phyloP scores from a whole-genome alignment of 1,140 invertebrate species.

The Drosophila lini region DNA sequence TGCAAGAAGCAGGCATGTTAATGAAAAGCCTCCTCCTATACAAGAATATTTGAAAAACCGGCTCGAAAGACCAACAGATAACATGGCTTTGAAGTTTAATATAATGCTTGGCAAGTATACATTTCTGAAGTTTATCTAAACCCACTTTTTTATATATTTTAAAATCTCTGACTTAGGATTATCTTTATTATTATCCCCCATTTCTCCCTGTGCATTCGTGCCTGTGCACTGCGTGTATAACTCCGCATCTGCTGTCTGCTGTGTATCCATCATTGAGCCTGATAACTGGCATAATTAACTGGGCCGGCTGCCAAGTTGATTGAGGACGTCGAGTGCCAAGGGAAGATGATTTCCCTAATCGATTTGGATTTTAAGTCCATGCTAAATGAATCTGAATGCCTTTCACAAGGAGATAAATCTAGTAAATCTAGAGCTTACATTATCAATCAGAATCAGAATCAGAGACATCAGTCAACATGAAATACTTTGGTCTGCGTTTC shows the following conservation, averaged over 20 bases:
- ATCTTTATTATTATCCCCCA: neutral
- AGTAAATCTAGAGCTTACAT: conserved; percentile 3
- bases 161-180: neutral
- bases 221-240: conserved; percentile 6
- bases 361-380: conserved; percentile 20
- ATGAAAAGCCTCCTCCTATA: too few species aligned
- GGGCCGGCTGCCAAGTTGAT: conserved; percentile 34
- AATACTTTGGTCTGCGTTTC: conserved; percentile 18
- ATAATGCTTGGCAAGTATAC: neutral
- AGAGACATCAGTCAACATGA: conserved; percentile 19
- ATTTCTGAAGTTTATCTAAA: neutral
- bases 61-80: neutral
- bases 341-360: conserved; percentile 36
- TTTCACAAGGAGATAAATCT: neutral
- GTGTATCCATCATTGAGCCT: conserved; percentile 44
- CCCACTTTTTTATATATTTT: neutral
- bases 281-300: conserved; percentile 61
- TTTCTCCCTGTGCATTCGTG: conserved; percentile 1
- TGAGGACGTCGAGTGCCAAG: conserved; percentile 10
- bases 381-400: conserved; percentile 8
- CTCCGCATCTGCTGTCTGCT: conserved; percentile 29
- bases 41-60: neutral
- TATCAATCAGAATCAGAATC: conserved; percentile 15
- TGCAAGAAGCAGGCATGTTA: too few species aligned
- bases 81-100: neutral